Conservation (phyloP, 2,797 vertebrate genomes). For the Phoeniculus purpureus region DNA sequence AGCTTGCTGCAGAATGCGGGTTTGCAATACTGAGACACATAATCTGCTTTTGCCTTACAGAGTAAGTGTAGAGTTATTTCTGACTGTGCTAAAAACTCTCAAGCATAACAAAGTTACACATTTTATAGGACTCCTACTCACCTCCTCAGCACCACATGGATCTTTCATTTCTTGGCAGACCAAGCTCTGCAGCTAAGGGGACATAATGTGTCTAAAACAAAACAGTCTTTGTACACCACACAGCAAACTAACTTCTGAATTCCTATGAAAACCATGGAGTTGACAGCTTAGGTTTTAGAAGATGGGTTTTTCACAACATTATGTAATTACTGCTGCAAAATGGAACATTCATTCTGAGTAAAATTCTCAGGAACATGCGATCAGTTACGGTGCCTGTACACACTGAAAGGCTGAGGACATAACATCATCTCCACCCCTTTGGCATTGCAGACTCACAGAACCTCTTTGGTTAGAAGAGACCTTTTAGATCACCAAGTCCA, state of each 20-base stretch:
- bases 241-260: conserved; percentile 1
- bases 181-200: conserved; percentile 30
- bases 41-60: background rate
- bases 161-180: conserved; percentile 42
- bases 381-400: background rate
- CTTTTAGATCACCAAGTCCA: too few species aligned
- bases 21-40: background rate
- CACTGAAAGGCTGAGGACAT: background rate
- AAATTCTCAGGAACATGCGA: background rate
- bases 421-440: background rate
- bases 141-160: conserved; percentile 27
- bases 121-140: conserved; percentile 61
- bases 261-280: background rate
- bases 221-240: background rate
- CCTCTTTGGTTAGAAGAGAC: too few species aligned
- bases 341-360: background rate
- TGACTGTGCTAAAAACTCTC: conserved; percentile 13
- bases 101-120: background rate
- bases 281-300: conserved; percentile 23
- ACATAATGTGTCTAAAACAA: conserved; percentile 34
- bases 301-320: background rate
- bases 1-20: background rate
- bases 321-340: background rate
- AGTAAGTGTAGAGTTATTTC: conserved; percentile 19
- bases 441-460: background rate